phyloP scores from a whole-genome alignment of 1,140 invertebrate species.

The Dendroctonus valens region DNA sequence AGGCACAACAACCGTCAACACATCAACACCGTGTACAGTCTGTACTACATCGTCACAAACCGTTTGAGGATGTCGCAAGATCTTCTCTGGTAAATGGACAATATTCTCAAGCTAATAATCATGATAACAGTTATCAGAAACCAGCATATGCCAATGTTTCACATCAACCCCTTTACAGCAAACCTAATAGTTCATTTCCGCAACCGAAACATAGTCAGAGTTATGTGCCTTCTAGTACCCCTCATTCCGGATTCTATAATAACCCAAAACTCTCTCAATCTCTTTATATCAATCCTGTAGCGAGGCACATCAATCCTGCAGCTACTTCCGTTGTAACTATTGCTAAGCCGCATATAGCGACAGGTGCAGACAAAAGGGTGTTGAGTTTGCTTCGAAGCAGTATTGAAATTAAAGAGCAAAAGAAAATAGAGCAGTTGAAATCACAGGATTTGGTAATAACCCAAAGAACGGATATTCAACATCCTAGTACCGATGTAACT shows the following conservation, averaged over 20 bases:
- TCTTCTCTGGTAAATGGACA: conserved; percentile 39
- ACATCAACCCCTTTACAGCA: neutral
- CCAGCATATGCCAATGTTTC: conserved; percentile 6
- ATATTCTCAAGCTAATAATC: conserved; percentile 23
- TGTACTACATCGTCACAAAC: conserved; percentile 15
- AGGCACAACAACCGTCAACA: conserved; percentile 26
- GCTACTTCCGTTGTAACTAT: conserved; percentile 35
- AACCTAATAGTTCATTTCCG: neutral
- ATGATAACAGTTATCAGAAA: conserved; percentile 29
- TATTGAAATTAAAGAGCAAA: conserved; percentile 64
- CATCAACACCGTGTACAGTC: conserved; percentile 19
- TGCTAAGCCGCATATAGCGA: conserved; percentile 18
- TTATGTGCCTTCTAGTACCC: conserved; percentile 42
- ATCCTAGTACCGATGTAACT: conserved; percentile 52
- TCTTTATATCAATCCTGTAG: conserved; percentile 38
- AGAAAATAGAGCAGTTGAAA: conserved; percentile 48
- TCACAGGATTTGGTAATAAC: conserved; percentile 31
- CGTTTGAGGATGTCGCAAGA: conserved; percentile 15
- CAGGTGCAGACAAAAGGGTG: conserved; percentile 62
- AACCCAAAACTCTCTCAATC: conserved; percentile 35
- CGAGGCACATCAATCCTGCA: conserved; percentile 40
- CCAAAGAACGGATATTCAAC: conserved; percentile 42
- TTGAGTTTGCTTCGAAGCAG: conserved; percentile 66
- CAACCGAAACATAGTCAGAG: conserved; percentile 41
- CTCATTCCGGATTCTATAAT: conserved; percentile 39